Evolutionary conservation across 2,888 invertebrate species (phyloP).

Genomic region (Theristus sp.): DNA sequence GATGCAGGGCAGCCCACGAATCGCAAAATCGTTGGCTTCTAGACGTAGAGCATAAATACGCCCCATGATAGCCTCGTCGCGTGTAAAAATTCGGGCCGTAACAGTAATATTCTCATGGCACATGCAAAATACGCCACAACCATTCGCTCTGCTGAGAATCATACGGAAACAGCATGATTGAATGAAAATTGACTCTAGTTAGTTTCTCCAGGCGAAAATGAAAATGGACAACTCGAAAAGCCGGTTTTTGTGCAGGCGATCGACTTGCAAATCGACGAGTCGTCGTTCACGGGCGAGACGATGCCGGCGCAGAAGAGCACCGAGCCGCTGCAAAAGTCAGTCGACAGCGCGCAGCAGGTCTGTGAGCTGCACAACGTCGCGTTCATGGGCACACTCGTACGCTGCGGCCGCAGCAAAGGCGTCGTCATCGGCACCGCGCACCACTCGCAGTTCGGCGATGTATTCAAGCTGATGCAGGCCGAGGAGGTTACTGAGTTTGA

Average conservation of each 20-base stretch:
- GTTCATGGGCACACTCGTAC: conserved; percentile 91
- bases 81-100: no score
- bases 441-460: conserved; percentile 91
- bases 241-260: conserved; percentile 46
- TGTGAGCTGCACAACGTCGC: conserved; percentile 50
- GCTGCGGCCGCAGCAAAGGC: conserved; percentile 39
- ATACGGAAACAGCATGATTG: no score
- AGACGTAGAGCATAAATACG: no score
- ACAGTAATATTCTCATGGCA: no score
- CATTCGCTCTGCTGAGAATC: no score
- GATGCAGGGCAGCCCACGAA: no score
- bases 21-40: no score
- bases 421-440: conserved; percentile 90
- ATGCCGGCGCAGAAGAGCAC: conserved; percentile 52
- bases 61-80: no score
- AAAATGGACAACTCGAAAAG: no score
- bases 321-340: not conserved
- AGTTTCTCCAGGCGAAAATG: no score
- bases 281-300: conserved; percentile 94
- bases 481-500: conserved; percentile 55
- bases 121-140: no score
- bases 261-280: conserved; percentile 86
- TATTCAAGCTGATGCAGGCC: conserved; percentile 96
- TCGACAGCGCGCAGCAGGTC: conserved; percentile 12
- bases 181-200: no score